Conservation (phyloP, 2,797 vertebrate species). For the Diplodus sargus region DNA sequence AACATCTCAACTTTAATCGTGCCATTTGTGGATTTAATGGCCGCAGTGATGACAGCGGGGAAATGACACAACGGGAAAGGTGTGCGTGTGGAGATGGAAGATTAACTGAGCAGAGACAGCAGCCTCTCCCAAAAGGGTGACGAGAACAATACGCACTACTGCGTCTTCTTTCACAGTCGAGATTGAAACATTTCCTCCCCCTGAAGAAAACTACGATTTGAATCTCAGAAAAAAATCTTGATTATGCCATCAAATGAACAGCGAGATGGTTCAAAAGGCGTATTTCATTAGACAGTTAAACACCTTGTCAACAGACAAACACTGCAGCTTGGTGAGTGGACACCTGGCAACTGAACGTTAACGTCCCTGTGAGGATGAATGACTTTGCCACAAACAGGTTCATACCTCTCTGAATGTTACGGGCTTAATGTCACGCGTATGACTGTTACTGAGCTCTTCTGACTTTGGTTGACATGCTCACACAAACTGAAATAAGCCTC, state of each 20-base stretch:
- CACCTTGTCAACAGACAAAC: background rate
- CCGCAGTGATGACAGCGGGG: conserved; percentile 50
- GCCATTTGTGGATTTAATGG: conserved; percentile 58
- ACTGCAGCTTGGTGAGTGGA: background rate
- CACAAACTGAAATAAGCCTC: background rate
- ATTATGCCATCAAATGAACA: background rate
- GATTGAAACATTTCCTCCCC: background rate
- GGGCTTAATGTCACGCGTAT: too few relatives aligned
- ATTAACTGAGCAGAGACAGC: background rate
- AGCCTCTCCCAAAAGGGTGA: conserved; percentile 10
- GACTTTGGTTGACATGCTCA: background rate
- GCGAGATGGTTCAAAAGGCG: too few relatives aligned
- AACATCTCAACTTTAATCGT: conserved; percentile 41
- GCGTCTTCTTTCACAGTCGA: background rate
- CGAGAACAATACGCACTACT: background rate
- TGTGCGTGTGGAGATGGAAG: conserved; percentile 22
- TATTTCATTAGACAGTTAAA: too few relatives aligned
- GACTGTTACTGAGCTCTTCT: background rate
- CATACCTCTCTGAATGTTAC: background rate
- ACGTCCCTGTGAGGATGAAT: background rate
- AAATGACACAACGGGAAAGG: conserved; percentile 59
- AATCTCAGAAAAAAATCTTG: background rate
- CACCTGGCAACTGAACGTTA: background rate
- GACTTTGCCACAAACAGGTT: too few relatives aligned
- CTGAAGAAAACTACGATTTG: background rate